These are phyloP conservation scores for Archilochus colubris DNA, from an alignment of 2,113 vertebrate genomes.

Conservation along the genomic window DNA sequence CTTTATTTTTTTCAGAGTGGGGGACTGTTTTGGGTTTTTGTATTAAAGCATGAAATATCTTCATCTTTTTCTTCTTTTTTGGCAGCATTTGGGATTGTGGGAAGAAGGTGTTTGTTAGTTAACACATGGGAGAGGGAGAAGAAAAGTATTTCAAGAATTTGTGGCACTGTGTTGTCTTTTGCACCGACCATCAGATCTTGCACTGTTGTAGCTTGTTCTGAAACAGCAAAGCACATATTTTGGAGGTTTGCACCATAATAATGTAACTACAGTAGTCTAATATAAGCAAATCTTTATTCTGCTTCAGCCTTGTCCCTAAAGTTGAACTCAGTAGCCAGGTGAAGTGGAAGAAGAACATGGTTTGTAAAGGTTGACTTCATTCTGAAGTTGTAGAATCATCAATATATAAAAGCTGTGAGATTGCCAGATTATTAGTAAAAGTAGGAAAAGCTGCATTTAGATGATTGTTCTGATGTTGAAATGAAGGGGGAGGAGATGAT, in stretches of 20 bases:
- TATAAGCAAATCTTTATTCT: background rate
- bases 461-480: background rate
- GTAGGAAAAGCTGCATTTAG: background rate
- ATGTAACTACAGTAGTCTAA: background rate
- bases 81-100: background rate
- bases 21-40: background rate
- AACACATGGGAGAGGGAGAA: background rate
- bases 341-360: background rate
- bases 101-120: background rate
- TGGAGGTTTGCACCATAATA: background rate
- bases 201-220: background rate
- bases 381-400: background rate
- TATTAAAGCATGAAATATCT: background rate
- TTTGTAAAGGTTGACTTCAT: background rate
- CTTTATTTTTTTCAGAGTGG: background rate
- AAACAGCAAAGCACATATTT: background rate
- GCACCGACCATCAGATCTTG: background rate
- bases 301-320: background rate
- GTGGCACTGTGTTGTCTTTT: slow-evolving; percentile 3
- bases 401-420: background rate
- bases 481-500: background rate
- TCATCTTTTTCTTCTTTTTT: background rate
- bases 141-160: background rate
- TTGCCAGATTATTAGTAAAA: background rate
- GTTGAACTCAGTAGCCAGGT: background rate